phyloP scores from a whole-genome alignment of 2,888 invertebrate species.

The Yponomeuta sedellus region DNA sequence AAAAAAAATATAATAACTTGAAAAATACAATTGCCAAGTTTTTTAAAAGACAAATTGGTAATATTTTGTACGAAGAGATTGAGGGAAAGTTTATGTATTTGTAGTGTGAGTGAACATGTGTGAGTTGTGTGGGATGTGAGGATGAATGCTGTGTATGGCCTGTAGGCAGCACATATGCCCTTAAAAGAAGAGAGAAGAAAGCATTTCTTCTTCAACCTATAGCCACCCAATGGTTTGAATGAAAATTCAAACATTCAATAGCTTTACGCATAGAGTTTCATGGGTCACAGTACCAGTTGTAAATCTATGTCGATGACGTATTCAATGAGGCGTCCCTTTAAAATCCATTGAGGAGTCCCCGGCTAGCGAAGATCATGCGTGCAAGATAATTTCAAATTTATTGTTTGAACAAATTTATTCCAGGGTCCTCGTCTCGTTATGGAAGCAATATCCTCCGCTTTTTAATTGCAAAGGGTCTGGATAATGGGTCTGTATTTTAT shows the following conservation, averaged over 20 bases:
- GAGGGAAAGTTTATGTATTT: no score
- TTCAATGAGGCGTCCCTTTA: slow-evolving; percentile 64
- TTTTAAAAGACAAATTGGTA: no score
- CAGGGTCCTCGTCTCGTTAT: not conserved
- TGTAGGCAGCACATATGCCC: no score
- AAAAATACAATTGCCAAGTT: no score
- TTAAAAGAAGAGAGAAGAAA: no score
- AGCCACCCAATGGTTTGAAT: no score
- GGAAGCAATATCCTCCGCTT: slow-evolving; percentile 6
- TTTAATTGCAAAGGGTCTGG: not conserved
- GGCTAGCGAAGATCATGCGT: slow-evolving; percentile 6
- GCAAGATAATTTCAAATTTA: slow-evolving; percentile 9
- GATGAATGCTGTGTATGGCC: no score
- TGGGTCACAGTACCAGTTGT: slow-evolving; percentile 32
- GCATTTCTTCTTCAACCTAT: no score
- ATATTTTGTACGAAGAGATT: no score
- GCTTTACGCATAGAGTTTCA: not conserved
- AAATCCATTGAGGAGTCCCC: slow-evolving; percentile 34
- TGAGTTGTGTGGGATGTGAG: no score
- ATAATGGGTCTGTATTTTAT: not conserved
- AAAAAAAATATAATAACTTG: no score
- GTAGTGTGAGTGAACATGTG: no score
- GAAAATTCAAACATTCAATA: not conserved
- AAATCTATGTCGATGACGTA: slow-evolving; percentile 63
- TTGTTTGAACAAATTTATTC: not conserved